Percentiles rank a stretch among this genome's conserved stretches.
Evolutionary conservation across 2,888 invertebrate species (phyloP).

Genomic region (Rhagonycha lutea): DNA sequence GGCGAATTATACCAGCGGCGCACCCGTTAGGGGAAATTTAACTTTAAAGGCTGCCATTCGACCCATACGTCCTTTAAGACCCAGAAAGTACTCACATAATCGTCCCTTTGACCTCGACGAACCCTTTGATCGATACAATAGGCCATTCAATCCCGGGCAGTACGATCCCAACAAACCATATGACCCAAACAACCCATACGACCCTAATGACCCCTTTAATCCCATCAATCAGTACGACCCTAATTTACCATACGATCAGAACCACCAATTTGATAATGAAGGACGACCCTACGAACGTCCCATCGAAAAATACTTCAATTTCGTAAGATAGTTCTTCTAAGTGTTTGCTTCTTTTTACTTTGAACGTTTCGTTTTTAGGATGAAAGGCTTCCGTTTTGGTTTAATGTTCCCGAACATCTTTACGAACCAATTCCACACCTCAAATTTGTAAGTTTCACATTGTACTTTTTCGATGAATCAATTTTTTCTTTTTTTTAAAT

Average conservation of each 20-base stretch:
- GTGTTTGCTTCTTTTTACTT: not conserved
- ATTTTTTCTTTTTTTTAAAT: slow-evolving; percentile 6
- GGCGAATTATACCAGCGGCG: slow-evolving; percentile 95
- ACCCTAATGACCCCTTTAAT: slow-evolving; percentile 1
- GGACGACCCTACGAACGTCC: slow-evolving; percentile 40
- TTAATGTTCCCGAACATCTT: slow-evolving; percentile 64
- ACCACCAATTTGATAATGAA: slow-evolving; percentile 10
- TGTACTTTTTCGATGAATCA: not conserved
- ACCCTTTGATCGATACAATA: not conserved
- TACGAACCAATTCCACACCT: slow-evolving; percentile 70
- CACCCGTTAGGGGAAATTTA: slow-evolving; percentile 86
- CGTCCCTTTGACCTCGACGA: slow-evolving; percentile 14
- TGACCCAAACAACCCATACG: slow-evolving; percentile 3
- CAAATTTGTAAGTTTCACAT: slow-evolving; percentile 65
- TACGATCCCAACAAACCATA: slow-evolving; percentile 20
- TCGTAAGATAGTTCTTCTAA: slow-evolving; percentile 58
- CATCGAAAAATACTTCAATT: slow-evolving; percentile 74
- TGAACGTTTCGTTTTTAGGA: slow-evolving; percentile 56
- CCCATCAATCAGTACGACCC: slow-evolving; percentile 1
- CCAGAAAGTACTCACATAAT: slow-evolving; percentile 4
- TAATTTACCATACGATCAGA: not conserved
- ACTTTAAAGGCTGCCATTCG: slow-evolving; percentile 80
- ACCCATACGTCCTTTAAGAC: slow-evolving; percentile 57
- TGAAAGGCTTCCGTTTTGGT: slow-evolving; percentile 83
- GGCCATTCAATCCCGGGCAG: slow-evolving; percentile 12